Percentiles rank a stretch among this genome's conserved stretches.
Conservation (phyloP, 2,113 vertebrate species). For the Mesitornis unicolor region DNA sequence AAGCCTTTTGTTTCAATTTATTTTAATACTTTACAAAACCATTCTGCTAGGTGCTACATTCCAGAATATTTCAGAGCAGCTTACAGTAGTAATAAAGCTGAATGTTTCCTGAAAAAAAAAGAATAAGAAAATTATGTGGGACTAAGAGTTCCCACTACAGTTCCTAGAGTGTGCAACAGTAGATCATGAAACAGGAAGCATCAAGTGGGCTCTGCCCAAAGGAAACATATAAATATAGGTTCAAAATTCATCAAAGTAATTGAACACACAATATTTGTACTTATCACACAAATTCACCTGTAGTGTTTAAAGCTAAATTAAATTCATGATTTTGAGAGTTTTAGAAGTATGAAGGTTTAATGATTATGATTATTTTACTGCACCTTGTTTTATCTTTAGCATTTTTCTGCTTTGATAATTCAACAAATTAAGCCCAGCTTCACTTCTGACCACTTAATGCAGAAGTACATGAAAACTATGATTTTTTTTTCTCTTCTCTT, state of each 20-base stretch:
- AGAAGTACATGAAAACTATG: neutral
- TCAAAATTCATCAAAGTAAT: neutral
- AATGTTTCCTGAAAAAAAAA: neutral
- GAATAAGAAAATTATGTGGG: neutral
- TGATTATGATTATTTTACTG: neutral
- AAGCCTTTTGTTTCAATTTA: neutral
- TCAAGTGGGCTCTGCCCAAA: neutral
- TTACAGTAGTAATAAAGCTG: neutral
- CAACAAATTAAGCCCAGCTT: neutral
- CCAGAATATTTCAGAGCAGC: neutral
- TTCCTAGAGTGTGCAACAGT: neutral
- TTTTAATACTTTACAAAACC: neutral
- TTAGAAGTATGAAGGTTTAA: neutral
- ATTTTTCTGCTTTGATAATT: neutral
- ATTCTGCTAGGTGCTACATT: neutral
- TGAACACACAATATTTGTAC: neutral
- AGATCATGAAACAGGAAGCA: neutral
- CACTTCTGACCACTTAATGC: neutral
- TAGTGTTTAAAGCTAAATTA: neutral
- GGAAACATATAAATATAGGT: neutral
- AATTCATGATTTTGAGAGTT: neutral
- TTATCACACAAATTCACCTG: neutral
- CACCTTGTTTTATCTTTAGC: fast-evolving
- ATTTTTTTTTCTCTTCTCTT: neutral
- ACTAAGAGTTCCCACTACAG: neutral